phyloP scores from a whole-genome alignment of 2,113 vertebrate genomes.

The Mus musculus region DNA sequence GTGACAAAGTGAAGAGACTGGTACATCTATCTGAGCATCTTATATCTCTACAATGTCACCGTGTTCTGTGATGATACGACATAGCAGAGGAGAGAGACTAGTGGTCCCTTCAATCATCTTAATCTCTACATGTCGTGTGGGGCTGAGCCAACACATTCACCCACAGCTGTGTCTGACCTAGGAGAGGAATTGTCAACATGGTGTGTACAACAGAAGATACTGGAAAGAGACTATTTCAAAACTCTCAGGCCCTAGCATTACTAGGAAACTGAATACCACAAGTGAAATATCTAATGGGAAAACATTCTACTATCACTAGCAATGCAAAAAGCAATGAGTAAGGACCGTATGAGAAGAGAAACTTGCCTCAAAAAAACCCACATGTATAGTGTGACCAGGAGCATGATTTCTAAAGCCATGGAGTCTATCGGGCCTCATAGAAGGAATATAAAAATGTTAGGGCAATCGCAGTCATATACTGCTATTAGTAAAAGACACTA shows the following conservation, averaged over 20 bases:
- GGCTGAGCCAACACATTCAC: not conserved
- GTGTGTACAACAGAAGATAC: not conserved
- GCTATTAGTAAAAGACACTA: not conserved
- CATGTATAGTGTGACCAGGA: not conserved
- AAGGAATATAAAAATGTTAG: not conserved
- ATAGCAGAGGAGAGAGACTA: not conserved
- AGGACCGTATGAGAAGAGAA: not conserved
- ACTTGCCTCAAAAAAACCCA: slow-evolving; percentile 5
- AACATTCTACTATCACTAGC: not conserved
- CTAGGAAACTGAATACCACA: slow-evolving; percentile 17
- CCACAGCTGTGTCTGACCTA: not conserved
- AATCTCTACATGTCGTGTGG: not conserved
- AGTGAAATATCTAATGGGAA: not conserved
- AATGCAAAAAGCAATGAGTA: not conserved
- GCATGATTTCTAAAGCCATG: not conserved
- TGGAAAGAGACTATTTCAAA: not conserved
- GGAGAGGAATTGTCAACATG: not conserved
- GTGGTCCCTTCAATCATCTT: not conserved
- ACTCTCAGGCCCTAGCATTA: not conserved
- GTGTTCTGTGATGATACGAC: not conserved
- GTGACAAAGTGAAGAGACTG: not conserved
- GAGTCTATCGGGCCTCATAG: not conserved
- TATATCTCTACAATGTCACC: not conserved
- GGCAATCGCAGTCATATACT: slow-evolving; percentile 12
- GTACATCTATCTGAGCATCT: not conserved